Evolutionary conservation across 2,888 invertebrate genomes (phyloP).

Genomic region (Platycheirus rosarum): DNA sequence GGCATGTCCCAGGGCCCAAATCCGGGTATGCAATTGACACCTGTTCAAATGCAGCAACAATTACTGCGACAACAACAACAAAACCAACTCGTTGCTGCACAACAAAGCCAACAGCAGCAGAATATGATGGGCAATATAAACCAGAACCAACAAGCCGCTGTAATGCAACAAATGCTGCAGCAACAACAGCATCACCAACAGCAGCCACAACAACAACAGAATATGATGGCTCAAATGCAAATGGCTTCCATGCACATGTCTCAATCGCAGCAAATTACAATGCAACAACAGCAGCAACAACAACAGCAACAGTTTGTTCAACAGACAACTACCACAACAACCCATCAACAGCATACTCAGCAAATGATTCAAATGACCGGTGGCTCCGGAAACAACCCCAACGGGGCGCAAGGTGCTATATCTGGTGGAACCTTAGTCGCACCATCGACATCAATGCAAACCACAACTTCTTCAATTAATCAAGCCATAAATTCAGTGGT

Average conservation of each 20-base stretch:
- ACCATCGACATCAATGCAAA: conserved; percentile 65
- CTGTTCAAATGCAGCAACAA: conserved; percentile 84
- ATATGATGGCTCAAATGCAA: conserved; percentile 82
- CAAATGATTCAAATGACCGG: conserved; percentile 80
- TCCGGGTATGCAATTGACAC: conserved; percentile 81
- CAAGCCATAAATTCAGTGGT: conserved; percentile 82
- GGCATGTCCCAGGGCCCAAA: conserved; percentile 76
- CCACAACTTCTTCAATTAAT: conserved; percentile 80
- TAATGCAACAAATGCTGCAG: conserved; percentile 81
- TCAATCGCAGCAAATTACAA: conserved; percentile 87
- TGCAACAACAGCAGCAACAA: conserved; percentile 82
- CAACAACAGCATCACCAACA: conserved; percentile 81
- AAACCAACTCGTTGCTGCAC: conserved; percentile 79
- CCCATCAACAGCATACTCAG: conserved; percentile 80
- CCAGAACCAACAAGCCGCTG: conserved; percentile 71
- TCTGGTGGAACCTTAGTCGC: conserved; percentile 47
- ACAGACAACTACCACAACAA: conserved; percentile 78
- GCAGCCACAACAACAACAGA: conserved; percentile 78
- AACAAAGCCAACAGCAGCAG: conserved; percentile 79
- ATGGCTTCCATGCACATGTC: conserved; percentile 88
- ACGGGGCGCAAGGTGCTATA: conserved; percentile 60
- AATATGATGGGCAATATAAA: conserved; percentile 61
- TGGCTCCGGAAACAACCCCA: conserved; percentile 55
- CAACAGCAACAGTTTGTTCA: conserved; percentile 81
- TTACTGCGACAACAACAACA: conserved; percentile 82